Evolutionary conservation across 2,797 vertebrate species (phyloP).

Genomic region (Sebastes minor): DNA sequence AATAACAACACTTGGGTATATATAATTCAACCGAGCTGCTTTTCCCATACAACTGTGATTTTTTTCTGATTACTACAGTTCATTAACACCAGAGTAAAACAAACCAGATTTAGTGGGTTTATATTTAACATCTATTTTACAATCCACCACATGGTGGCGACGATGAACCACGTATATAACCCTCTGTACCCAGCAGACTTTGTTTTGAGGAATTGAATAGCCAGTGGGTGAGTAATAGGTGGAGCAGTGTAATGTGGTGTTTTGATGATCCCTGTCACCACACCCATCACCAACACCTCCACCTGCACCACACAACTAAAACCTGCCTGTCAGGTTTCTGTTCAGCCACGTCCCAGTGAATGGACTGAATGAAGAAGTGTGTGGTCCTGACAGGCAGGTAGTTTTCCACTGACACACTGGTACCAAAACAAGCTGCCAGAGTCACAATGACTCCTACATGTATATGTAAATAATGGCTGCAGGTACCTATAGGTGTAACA

Average conservation of each 20-base stretch:
- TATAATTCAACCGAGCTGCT: too few species aligned
- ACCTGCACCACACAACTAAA: not conserved
- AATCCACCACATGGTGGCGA: constrained; percentile 13
- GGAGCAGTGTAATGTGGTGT: not conserved
- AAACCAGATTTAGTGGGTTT: not conserved
- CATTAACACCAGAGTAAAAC: not conserved
- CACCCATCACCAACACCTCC: not conserved
- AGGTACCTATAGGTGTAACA: not conserved
- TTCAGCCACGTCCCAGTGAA: not conserved
- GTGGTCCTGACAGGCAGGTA: not conserved
- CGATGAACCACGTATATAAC: not conserved
- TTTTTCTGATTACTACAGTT: too few species aligned
- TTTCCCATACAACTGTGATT: too few species aligned
- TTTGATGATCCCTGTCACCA: not conserved
- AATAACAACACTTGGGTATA: too few species aligned
- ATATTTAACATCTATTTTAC: not conserved
- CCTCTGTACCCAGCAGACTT: not conserved
- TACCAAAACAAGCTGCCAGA: not conserved
- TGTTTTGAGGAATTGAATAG: not conserved
- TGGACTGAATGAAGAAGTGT: not conserved
- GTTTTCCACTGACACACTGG: constrained; percentile 16
- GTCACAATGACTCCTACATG: not conserved
- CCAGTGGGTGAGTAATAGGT: not conserved
- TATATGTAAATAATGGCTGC: not conserved
- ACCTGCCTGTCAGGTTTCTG: constrained; percentile 41